Evolutionary conservation across 1,140 invertebrate genomes (phyloP), one percentile per base, ranked within the genome.

Genomic region (Globodera ellingtonae): DNA sequence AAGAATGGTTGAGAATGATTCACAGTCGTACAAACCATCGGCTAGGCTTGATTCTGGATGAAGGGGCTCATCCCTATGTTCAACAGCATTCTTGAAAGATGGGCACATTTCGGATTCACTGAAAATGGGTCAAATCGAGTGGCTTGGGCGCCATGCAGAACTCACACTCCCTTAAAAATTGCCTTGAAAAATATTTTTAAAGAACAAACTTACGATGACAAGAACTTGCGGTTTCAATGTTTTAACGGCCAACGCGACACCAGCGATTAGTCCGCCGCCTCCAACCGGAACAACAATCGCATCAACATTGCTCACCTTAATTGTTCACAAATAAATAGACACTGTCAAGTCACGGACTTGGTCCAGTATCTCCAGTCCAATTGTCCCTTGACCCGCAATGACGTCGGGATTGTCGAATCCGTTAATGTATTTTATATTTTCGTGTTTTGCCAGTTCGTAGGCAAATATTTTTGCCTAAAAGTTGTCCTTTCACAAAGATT

Each of bases 371-470:
- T 97, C 95, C 80, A 97, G 88, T 1, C 94, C 95, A 83, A 96
- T 93, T 0, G 95, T 97, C 10, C 95, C 95, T 90, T 96, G 95
- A 0, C 95, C 95, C 4, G 95, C 94, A 90, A 97, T 93, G 66
- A 97, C 95, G 85, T 96, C 92, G 0, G 95, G 95, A 90, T 97
- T 82, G 62, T 82, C 81, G 88, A 95, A 94, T 93, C 94, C 94
- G 90, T 95, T 95, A 59, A 95, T 94, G 86, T 97, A 97, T 13
- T 93, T 92, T 46, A 94, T 90, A 1, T 91, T 91, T 76, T 92
- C 90, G 81, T 95, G 93, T 83, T 93, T 93, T 0, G 93, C 92
- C 79, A 95, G 88, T 79, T 90, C 91, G 90, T 95, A 92, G 0
- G 95, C 95, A 86, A 93, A 91, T 67, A 92, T 91, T 87, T 94